Evolutionary conservation across 2,888 invertebrate species (phyloP).

Genomic region (Heliconius cydno): DNA sequence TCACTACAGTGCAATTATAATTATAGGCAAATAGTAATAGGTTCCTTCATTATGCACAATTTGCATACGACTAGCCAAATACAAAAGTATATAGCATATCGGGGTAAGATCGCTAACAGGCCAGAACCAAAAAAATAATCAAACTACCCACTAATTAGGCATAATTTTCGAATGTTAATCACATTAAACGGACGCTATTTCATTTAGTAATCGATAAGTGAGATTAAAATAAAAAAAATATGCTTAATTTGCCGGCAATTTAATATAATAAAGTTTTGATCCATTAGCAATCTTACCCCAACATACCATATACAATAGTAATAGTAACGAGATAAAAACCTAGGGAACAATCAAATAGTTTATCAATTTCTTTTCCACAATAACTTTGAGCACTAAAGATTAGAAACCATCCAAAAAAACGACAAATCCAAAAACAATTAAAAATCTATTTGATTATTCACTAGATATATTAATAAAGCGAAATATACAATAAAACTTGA

Average conservation of each 20-base stretch:
- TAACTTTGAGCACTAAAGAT: neutral
- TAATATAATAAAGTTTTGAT: no score
- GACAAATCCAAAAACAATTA: neutral
- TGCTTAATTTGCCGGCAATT: no score
- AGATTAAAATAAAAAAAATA: no score
- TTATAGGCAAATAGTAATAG: conserved; percentile 26
- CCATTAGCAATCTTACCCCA: no score
- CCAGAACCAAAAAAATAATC: no score
- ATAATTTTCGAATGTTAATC: no score
- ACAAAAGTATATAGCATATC: conserved; percentile 46
- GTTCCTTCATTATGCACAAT: conserved; percentile 56
- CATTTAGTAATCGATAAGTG: no score
- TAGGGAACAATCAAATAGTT: neutral
- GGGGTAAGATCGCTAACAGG: no score
- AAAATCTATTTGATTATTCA: neutral
- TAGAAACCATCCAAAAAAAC: conserved; percentile 1
- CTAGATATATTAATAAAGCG: conserved; percentile 33
- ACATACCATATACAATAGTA: neutral
- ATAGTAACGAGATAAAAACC: conserved; percentile 36
- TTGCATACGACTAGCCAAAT: conserved; percentile 74
- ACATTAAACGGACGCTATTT: no score
- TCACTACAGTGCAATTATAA: conserved; percentile 25
- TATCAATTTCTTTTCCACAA: neutral
- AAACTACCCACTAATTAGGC: no score
- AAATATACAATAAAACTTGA: conserved; percentile 41